Evolutionary conservation across 2,113 vertebrate species (phyloP), one percentile per base, ranked within the genome.

Genomic region (Cephalopholis sonnerati): DNA sequence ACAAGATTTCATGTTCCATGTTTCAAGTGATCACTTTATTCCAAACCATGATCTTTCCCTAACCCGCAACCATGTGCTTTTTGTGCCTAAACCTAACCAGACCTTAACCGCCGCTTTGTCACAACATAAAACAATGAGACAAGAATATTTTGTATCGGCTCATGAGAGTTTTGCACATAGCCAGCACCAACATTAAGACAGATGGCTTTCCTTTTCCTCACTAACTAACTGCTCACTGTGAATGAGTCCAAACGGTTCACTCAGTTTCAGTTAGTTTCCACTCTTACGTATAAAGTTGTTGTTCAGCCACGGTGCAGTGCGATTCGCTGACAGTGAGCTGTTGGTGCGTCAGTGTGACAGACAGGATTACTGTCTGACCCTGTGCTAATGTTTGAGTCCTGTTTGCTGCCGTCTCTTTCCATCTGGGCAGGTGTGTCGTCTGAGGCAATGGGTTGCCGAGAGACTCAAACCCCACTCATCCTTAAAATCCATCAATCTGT

Each of bases 371-470:
- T 20, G 53, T 29, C 25, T 50, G 74, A 67, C 57, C 54, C 24
- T 22, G 27, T 0, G 3, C 65, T 69, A 55, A 68, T 69, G 62
- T 81, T 79, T 58, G 51, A 15, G 44, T 81, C 39, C 32, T 2
- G 20, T 67, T 75, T 51, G 22, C 46, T 57, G 50, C 53, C 22
- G 27, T 85, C 29, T 75, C 41, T 41, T 22, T 71, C 27, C 29
- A 64, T 83, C 1, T 69, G 69, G 57, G 12, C 41, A 58, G 25
- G 11, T 77, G 39, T 80, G 20, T 67, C 65, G 59, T 69, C 50
- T 76, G 54, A 75, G 41, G 32, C 53, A 67, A 32, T 65, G 12
- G n/a, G 24, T 61, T 66, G 20, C 63, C 3, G 12, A 53, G 22
- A 70, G 36, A 73, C 39, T 70, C 8, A 65, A 61, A 20, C 64